These are phyloP conservation scores for Calcarius lapponicus DNA, from an alignment of 2,797 vertebrate genomes.

Conservation along the genomic window DNA sequence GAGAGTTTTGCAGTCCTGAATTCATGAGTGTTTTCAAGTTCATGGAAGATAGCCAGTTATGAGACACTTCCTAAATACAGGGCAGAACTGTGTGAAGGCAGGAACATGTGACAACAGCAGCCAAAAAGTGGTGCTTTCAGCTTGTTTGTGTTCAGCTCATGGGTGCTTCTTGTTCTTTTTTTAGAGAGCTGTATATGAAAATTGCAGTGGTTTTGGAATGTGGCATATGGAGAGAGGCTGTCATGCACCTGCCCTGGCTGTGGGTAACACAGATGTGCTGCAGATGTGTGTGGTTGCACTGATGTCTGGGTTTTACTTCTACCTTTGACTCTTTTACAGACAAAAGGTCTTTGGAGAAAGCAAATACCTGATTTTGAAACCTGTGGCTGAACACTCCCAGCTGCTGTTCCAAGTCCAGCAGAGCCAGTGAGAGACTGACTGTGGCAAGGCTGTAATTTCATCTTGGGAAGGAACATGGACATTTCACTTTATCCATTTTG, in stretches of 20 bases:
- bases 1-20: background rate
- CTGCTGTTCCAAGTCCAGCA: background rate
- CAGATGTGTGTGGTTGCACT: background rate
- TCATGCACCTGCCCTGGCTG: background rate
- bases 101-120: background rate
- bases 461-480: rapidly evolving
- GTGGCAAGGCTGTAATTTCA: background rate
- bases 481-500: background rate
- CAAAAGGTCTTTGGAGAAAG: background rate
- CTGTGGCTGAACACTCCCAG: background rate
- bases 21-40: background rate
- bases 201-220: rapidly evolving
- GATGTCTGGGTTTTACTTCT: background rate
- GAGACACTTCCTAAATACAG: background rate
- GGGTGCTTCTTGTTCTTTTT: background rate
- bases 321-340: background rate
- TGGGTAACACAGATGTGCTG: background rate
- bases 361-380: background rate
- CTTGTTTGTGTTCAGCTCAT: background rate
- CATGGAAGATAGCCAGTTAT: slow-evolving; percentile 8
- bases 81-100: background rate
- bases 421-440: background rate
- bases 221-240: background rate
- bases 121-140: background rate
- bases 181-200: background rate